Base-by-base conservation (phyloP, 2,888 invertebrate genomes). In the Copidosoma aretas region DNA sequence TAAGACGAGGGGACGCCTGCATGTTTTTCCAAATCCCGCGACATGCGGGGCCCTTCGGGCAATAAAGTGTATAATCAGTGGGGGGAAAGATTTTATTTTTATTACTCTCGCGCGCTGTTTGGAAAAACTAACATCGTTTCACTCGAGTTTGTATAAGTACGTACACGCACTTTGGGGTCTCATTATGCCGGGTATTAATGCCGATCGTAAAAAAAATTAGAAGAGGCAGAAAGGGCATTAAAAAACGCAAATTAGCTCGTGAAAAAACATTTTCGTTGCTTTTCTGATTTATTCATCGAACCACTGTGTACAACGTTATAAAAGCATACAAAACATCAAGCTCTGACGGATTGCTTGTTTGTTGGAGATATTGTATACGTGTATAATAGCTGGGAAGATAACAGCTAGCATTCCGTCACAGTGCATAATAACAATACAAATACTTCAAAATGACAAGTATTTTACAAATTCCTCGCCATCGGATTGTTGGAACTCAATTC, bases 1-100 rank as follows among this genome's bases (percentile, higher is more conserved):
- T 76, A 77, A 74, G 76, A 32, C 32, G 32, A 8, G 32, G 32
- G 32, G 4, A 74, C 65, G 71, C 60, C 71, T 72, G 71, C 73
- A 75, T 68, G 56, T 54, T 65, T 66, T 65, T 66, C 65, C n/a
- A 60, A 51, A 39, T 57, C 17, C 39, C n/a, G n/a, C n/a, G n/a
- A n/a, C n/a, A n/a, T 41, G 60, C 59, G 24, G 22, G 22, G 39
- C 21, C 49, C 57, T 49, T 60, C 8, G 41, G 49, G 46, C 49
- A 32, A n/a, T n/a, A n/a, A n/a, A n/a, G n/a, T n/a, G n/a, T n/a
- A n/a, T n/a, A n/a, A n/a, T n/a, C n/a, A n/a, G n/a, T n/a, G n/a
- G 52, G 52, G 19, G 52, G 19, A 21, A 5, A 1, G 52, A 19
- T 52, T 21, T 52, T 52, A 52, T 21, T 46, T 46, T 46, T 46